Conservation (phyloP, 2,888 invertebrate species). For the Xestia rhomboidea region DNA sequence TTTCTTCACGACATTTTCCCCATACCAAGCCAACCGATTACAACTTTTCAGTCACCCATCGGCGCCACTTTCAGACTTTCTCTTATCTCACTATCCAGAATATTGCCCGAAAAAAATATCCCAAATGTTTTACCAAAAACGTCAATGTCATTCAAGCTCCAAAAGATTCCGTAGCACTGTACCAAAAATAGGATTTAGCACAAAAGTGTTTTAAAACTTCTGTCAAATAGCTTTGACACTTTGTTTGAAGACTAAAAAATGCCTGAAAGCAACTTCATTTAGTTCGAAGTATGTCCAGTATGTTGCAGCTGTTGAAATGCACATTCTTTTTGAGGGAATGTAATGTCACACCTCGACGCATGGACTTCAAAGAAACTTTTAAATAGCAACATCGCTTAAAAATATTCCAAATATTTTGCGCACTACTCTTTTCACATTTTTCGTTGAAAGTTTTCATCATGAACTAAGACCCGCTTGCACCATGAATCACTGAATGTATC, state of each 20-base stretch:
- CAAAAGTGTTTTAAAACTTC: background rate
- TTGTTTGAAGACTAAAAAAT: background rate
- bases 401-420: conserved; percentile 23
- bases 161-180: background rate
- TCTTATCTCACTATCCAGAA: background rate
- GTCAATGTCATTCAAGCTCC: background rate
- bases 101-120: background rate
- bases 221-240: conserved; percentile 13
- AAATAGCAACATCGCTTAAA: conserved; percentile 7
- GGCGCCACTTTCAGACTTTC: too few species aligned
- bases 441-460: background rate
- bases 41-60: too few species aligned
- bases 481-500: background rate
- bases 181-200: background rate
- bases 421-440: background rate
- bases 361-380: conserved; percentile 14
- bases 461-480: background rate
- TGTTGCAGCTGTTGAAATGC: conserved; percentile 23
- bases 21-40: too few species aligned
- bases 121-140: background rate
- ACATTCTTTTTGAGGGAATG: conserved; percentile 24
- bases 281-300: conserved; percentile 2
- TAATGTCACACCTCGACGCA: conserved; percentile 25
- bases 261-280: conserved; percentile 4
- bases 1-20: too few species aligned